Base-by-base conservation (phyloP, 2,797 vertebrate genomes). In the Taenioides sp. region DNA sequence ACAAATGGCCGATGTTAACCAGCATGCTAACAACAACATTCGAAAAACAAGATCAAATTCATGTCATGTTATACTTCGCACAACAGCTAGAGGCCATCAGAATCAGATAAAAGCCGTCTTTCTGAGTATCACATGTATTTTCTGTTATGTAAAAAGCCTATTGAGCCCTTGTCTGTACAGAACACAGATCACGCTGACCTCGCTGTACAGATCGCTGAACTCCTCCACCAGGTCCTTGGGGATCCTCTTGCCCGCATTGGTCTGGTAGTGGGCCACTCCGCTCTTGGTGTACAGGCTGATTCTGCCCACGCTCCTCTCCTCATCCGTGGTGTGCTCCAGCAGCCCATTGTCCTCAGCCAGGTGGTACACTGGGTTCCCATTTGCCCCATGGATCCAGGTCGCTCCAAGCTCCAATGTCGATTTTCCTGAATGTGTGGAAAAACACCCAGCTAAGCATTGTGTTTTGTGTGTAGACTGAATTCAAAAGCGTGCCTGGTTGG, bases 141-240 rank as follows among this genome's bases (percentile, higher is more conserved):
- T 58, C 22, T 12, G 18, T 25, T 58, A 25, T 1, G 11, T 58
- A 11, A 58, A 57, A 58, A 25, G 55, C 14, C 11, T 1, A 4
- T 60, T 72, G 34, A 7, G 43, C 43, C 14, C 65, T 63, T 76
- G 31, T 69, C 61, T 40, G 81, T 9, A 28, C 50, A 4, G 63
- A 12, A 81, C 7, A 28, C 50, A 5, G 61, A 11, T 12, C 57
- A 23, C 76, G 84, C 92, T 87, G 79, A 98, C 98, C 96, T 98
- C 95, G 78, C 98, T 98, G 96, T 99, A 99, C 92, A 98, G 93
- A 95, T 99, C 98, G 79, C 98, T 97, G 96, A 99, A 99, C 95
- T 99, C 98, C 93, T 99, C 98, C 95, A 99, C 97, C 94, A 99
- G 92, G 88, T 99, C 96, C 91, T 99, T 99, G 86, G 98, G 96